Evolutionary conservation across 2,797 vertebrate genomes (phyloP), one percentile per base, ranked within the genome.

Genomic region (Phoxinus dragarum): DNA sequence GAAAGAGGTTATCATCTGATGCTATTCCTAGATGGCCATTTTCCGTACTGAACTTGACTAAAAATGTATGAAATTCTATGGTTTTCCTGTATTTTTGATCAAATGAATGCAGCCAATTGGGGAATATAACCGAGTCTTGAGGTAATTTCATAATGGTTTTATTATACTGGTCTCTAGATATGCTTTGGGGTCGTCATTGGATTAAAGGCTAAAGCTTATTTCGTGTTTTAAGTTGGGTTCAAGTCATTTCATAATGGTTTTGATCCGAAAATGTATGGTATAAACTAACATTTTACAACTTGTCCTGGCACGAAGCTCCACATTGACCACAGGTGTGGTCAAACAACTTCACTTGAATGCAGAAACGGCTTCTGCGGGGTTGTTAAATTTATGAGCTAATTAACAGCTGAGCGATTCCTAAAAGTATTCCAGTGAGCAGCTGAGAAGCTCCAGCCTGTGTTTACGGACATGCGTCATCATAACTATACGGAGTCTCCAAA

Each of bases 371-470:
- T 64, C 75, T 54, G 84, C 86, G 81, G 88, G 82, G 81, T 69
- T 88, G 89, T 84, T 86, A 91, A 56, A 87, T 92, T 88, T 89
- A 90, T 75, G 87, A 73, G 89, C 81, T 88, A 74, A 91, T 93
- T 93, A 90, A 92, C 81, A 78, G 44, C 79, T 84, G 86, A 80
- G 74, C 66, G 77, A 86, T 77, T 77, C 71, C 64, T 81, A 42
- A 84, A 78, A 82, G 82, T 84, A 86, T 86, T 88, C 36, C 38
- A 84, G 31, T 86, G 81, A 80, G 21, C n/a, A 71, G 14, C 67
- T 40, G 34, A 6, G 66, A 40, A 81, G 76, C 86, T 76, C 66
- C 38, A 78, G 78, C 38, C 9, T 68, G 52, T 40, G 16, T 47
- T 86, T 89, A 76, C 34, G 42, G 69, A 86, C 71, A 59, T 85